These are phyloP conservation scores for Anser cygnoides DNA, from an alignment of 2,113 vertebrate genomes.

Conservation along the genomic window DNA sequence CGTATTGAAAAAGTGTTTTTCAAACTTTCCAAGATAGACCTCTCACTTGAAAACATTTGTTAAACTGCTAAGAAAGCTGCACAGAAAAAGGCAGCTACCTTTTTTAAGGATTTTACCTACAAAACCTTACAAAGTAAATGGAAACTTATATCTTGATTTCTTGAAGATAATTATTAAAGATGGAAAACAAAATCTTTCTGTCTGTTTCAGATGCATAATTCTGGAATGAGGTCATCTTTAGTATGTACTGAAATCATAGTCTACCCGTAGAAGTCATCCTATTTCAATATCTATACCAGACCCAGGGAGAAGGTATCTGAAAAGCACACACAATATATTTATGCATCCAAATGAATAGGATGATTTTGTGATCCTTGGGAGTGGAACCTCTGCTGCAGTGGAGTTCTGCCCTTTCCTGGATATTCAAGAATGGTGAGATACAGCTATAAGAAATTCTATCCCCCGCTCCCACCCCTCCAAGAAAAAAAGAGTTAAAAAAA, in stretches of 20 bases:
- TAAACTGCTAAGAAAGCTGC: neutral
- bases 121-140: neutral
- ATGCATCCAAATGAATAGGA: neutral
- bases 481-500: fast-evolving
- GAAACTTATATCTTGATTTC: neutral
- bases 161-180: neutral
- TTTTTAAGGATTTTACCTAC: neutral
- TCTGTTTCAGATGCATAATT: neutral
- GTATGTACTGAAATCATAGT: neutral
- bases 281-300: neutral
- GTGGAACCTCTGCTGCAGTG: neutral
- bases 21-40: neutral
- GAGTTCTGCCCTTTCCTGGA: neutral
- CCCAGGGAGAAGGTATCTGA: neutral
- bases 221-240: neutral
- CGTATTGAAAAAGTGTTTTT: neutral
- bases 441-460: neutral
- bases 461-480: fast-evolving
- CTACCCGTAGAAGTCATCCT: neutral
- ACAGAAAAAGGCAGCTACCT: neutral
- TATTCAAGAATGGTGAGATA: neutral
- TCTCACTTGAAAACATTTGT: conserved; percentile 1
- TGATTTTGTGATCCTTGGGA: neutral
- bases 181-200: neutral
- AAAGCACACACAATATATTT: neutral